These are phyloP conservation scores for Camponotus vicinus DNA, from an alignment of 1,140 invertebrate genomes.

Conservation along the genomic window DNA sequence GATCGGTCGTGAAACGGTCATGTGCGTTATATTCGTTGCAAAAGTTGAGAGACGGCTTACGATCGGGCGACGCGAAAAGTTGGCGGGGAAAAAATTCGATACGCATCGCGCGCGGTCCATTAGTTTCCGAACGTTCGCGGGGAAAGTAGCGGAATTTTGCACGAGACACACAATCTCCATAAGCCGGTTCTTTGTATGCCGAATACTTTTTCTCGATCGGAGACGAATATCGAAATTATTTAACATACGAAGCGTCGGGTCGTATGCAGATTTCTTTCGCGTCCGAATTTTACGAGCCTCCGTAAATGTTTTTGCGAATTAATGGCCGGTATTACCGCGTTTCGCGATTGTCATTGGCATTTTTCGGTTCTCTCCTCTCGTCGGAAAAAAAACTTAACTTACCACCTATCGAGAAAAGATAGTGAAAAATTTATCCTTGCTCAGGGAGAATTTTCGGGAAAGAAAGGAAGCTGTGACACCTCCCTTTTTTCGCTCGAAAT, in stretches of 20 bases:
- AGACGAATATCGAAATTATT: background rate
- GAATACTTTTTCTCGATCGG: background rate
- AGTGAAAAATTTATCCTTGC: background rate
- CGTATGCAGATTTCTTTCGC: background rate
- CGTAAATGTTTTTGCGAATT: background rate
- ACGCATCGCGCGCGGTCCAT: slow-evolving; percentile 1
- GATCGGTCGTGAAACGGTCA: background rate
- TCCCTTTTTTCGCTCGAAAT: slow-evolving; percentile 33
- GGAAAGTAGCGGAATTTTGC: background rate
- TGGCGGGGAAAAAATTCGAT: background rate
- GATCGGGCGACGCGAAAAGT: slow-evolving; percentile 13
- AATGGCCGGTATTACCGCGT: background rate
- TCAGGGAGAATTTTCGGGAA: slow-evolving; percentile 3
- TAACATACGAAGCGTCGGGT: slow-evolving; percentile 28
- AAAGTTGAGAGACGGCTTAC: slow-evolving; percentile 15
- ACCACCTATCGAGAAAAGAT: background rate
- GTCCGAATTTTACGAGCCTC: background rate
- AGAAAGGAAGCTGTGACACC: background rate
- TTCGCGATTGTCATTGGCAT: slow-evolving; percentile 4
- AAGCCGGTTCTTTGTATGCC: slow-evolving; percentile 30
- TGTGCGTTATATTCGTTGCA: background rate
- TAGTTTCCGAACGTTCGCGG: background rate
- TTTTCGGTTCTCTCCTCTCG: slow-evolving; percentile 33
- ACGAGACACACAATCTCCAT: background rate
- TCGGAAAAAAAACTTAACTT: background rate